A percentile compares a stretch with the other conserved stretches of the same genome.
phyloP scores from a whole-genome alignment of 1,140 invertebrate species.

The Oncopodura yosiiana region DNA sequence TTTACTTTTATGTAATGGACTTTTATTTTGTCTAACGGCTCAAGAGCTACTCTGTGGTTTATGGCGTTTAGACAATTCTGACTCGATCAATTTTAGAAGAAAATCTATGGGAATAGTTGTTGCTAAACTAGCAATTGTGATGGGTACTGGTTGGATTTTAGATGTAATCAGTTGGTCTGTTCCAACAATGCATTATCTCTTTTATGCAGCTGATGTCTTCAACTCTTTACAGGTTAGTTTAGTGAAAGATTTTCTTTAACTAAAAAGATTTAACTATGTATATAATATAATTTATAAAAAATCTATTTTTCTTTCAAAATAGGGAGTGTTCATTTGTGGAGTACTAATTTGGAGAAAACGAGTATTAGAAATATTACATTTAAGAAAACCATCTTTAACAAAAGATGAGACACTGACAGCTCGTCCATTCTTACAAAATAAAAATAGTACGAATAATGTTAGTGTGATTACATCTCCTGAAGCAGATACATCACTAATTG shows the following conservation, averaged over 20 bases:
- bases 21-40: conserved; percentile 67
- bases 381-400: conserved; percentile 30
- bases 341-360: conserved; percentile 34
- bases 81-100: conserved; percentile 31
- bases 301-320: conserved; percentile 16
- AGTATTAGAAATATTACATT: conserved; percentile 31
- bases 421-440: conserved; percentile 30
- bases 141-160: conserved; percentile 35
- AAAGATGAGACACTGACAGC: conserved; percentile 35
- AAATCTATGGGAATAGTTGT: conserved; percentile 35
- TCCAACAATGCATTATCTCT: conserved; percentile 19
- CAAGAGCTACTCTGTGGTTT: conserved; percentile 72
- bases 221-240: conserved; percentile 31
- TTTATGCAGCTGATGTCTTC: conserved; percentile 31
- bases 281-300: neutral
- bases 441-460: conserved; percentile 16
- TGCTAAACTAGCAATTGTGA: conserved; percentile 32
- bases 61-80: conserved; percentile 60
- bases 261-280: neutral
- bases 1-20: conserved; percentile 60
- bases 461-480: conserved; percentile 11
- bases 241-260: no score
- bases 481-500: conserved; percentile 26
- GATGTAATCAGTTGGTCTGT: conserved; percentile 29
- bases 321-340: conserved; percentile 32